A percentile compares a stretch with the other conserved stretches of the same genome.
phyloP scores from a whole-genome alignment of 2,888 invertebrate genomes.

The Eudasyphora cyanicolor region DNA sequence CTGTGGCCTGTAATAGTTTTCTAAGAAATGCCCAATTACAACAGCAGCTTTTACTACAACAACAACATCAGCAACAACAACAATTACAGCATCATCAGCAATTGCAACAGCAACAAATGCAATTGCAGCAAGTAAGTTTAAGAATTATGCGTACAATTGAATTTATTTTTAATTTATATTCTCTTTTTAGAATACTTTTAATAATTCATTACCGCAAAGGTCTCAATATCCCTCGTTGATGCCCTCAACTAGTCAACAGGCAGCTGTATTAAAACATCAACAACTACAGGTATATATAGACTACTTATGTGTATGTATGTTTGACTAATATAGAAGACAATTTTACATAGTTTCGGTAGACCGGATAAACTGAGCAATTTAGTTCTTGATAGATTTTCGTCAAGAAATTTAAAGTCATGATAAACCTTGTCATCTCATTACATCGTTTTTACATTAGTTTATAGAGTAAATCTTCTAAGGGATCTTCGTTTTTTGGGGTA shows the following conservation, averaged over 20 bases:
- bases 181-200: constrained; percentile 44
- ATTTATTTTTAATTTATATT: background rate
- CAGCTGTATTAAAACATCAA: constrained; percentile 68
- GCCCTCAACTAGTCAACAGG: constrained; percentile 76
- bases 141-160: background rate
- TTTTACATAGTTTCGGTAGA: too few species aligned
- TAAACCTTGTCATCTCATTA: too few species aligned
- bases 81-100: too few species aligned
- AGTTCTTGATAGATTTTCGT: too few species aligned
- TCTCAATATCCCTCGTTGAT: constrained; percentile 63
- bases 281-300: too few species aligned
- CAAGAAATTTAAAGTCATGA: too few species aligned
- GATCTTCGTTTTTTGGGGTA: too few species aligned
- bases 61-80: constrained; percentile 45
- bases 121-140: background rate
- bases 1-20: constrained; percentile 77
- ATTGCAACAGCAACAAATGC: background rate
- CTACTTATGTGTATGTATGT: too few species aligned
- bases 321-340: too few species aligned
- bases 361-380: too few species aligned
- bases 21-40: constrained; percentile 70
- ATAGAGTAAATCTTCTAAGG: too few species aligned
- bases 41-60: constrained; percentile 33
- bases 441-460: too few species aligned
- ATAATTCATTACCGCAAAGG: constrained; percentile 44